Base-by-base conservation (phyloP, 2,888 invertebrate genomes). In the Neelides folsomi region DNA sequence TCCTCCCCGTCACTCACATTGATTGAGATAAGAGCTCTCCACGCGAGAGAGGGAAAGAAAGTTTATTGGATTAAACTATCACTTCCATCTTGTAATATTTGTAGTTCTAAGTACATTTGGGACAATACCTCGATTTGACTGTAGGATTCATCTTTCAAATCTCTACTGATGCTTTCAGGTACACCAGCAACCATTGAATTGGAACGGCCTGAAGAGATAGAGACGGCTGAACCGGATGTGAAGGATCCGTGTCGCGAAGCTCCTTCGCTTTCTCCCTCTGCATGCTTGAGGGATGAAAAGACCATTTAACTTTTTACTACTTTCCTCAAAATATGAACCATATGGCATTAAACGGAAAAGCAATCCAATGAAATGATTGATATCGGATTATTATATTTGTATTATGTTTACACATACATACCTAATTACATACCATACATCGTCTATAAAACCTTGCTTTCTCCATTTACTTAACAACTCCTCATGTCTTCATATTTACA, bases 171-270 rank as follows among this genome's bases (percentile, higher is more conserved):
- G 34, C 49, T 52, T 45, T 48, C 49, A 10, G 47, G 44, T n/a
- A 39, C 40, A 6, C 13, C 39, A 10, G 39, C 49, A 9, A 27
- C 52, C 12, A 48, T 48, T 8, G 51, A 43, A 42, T 27, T 27
- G 2, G 54, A 59, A 27, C 49, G 52, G 34, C 51, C 46, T 8
- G 60, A 60, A 13, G 58, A 58, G 16, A 60, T 57, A 6, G 57
- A 57, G 15, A 56, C 40, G 15, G 57, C 51, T n/a, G 60, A 58
- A 12, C 55, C 60, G 4, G 60, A 60, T 12, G 60, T 60, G 41
- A 60, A 60, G 13, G 58, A 58, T 16, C 60, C 60, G 48, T 60
- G 60, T 16, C 60, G 51, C 46, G 58, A 58, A 19, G 56, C 58
- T 15, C 19, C 44, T 34, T 58, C 58, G 47, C 59, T 59, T 46